These are phyloP conservation scores for Dunckerocampus dactyliophorus DNA, from an alignment of 2,113 vertebrate genomes.

Conservation along the genomic window DNA sequence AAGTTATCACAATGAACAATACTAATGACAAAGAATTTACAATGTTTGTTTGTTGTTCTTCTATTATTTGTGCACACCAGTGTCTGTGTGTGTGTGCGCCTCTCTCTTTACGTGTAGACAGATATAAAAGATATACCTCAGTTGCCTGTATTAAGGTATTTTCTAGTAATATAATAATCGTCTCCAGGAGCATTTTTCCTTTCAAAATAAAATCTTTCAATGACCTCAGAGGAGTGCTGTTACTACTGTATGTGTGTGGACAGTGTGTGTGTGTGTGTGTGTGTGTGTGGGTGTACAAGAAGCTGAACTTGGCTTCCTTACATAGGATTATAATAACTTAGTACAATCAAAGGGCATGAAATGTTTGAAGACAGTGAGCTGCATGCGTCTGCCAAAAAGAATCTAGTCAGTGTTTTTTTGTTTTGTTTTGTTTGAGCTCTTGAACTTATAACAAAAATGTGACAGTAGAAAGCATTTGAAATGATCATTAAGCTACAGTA, in stretches of 20 bases:
- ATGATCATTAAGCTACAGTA: too few relatives aligned
- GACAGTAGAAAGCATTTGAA: too few relatives aligned
- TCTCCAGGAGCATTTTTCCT: slow-evolving; percentile 54
- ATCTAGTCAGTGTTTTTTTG: too few relatives aligned
- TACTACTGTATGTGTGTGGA: neutral
- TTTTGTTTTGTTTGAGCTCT: too few relatives aligned
- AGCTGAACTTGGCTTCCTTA: slow-evolving; percentile 4
- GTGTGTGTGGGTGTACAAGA: neutral
- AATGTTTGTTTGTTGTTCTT: neutral
- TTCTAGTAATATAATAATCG: slow-evolving; percentile 66
- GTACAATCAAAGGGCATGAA: neutral
- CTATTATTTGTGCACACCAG: neutral
- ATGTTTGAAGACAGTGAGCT: too few relatives aligned
- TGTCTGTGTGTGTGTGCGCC: slow-evolving; percentile 15
- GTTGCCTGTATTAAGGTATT: slow-evolving; percentile 76
- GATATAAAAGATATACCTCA: slow-evolving; percentile 72
- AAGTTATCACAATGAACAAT: too few relatives aligned
- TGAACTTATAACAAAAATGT: too few relatives aligned
- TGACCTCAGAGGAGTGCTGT: slow-evolving; percentile 15
- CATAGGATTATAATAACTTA: neutral
- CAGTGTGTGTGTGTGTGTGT: neutral
- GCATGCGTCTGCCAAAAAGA: too few relatives aligned
- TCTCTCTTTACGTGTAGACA: slow-evolving; percentile 49
- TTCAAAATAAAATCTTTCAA: slow-evolving; percentile 69
- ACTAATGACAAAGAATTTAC: too few relatives aligned